phyloP scores from a whole-genome alignment of 2,888 invertebrate genomes.

The Neuroscelio doddi region DNA sequence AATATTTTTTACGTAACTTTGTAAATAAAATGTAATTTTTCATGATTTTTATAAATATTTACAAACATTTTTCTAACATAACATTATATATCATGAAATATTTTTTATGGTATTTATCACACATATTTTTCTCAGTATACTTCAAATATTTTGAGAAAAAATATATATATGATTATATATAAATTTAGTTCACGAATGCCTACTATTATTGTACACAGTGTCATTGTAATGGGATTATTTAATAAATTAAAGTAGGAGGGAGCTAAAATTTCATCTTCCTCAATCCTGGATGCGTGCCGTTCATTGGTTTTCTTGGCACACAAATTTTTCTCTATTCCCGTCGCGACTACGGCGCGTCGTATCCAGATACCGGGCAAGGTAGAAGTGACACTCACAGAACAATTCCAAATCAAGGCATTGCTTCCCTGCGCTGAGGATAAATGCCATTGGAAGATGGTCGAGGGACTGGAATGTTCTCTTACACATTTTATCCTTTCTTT shows the following conservation, averaged over 20 bases:
- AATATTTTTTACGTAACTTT: too few species aligned
- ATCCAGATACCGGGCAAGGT: slow-evolving; percentile 22
- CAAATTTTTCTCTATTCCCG: slow-evolving; percentile 27
- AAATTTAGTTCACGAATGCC: too few species aligned
- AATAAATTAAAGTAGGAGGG: neutral
- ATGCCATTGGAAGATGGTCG: slow-evolving; percentile 34
- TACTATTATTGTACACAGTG: too few species aligned
- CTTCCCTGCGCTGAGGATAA: slow-evolving; percentile 36
- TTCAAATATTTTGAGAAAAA: too few species aligned
- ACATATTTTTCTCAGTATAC: too few species aligned
- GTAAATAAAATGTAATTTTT: too few species aligned
- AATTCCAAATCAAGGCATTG: slow-evolving; percentile 51
- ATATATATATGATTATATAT: too few species aligned
- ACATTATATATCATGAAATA: too few species aligned
- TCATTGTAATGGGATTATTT: neutral
- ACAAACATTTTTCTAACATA: too few species aligned
- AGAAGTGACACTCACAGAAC: slow-evolving; percentile 50
- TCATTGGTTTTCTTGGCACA: slow-evolving; percentile 20
- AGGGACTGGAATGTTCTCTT: slow-evolving; percentile 33
- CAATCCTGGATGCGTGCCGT: slow-evolving; percentile 7
- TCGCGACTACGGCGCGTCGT: neutral
- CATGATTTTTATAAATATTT: too few species aligned
- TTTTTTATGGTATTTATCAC: too few species aligned
- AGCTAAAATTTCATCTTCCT: slow-evolving; percentile 7
- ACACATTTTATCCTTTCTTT: slow-evolving; percentile 37